Conservation (phyloP, 2,888 invertebrate genomes). For the Blastobasis lacticolella region DNA sequence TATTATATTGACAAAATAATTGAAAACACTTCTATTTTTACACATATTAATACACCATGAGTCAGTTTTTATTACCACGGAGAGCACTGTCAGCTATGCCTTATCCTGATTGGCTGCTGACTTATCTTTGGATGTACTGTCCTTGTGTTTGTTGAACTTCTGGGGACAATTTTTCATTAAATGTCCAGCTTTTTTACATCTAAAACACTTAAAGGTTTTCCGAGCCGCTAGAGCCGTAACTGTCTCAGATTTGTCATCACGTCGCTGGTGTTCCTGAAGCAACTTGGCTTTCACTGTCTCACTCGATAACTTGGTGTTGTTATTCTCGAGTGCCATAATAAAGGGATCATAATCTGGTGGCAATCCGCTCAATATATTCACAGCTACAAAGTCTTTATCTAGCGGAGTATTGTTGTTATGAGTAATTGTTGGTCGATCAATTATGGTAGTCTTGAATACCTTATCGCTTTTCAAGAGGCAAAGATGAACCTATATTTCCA, state of each 20-base stretch:
- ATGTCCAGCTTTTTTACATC: conserved; percentile 5
- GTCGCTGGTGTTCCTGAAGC: conserved; percentile 1
- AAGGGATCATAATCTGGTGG: no score
- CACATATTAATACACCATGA: conserved; percentile 4
- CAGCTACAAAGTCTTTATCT: conserved; percentile 16
- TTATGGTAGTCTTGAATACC: not conserved
- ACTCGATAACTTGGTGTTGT: conserved; percentile 1
- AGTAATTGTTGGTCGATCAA: conserved; percentile 10
- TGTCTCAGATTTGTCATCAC: conserved; percentile 2
- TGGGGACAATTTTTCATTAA: conserved; percentile 2
- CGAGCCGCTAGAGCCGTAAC: not conserved
- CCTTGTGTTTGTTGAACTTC: not conserved
- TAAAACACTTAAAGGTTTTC: not conserved
- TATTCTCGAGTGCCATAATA: conserved; percentile 17
- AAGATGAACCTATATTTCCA: not conserved
- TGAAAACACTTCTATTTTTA: not conserved
- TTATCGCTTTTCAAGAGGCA: not conserved
- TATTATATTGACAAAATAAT: not conserved
- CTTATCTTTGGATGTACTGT: no score
- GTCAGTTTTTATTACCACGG: not conserved
- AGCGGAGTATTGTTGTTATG: conserved; percentile 11
- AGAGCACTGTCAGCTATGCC: conserved; percentile 1
- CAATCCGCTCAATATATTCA: conserved; percentile 15
- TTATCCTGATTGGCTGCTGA: not conserved
- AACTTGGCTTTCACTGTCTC: conserved; percentile 2